Evolutionary conservation across 2,797 vertebrate species (phyloP).

Genomic region (Sparus aurata): DNA sequence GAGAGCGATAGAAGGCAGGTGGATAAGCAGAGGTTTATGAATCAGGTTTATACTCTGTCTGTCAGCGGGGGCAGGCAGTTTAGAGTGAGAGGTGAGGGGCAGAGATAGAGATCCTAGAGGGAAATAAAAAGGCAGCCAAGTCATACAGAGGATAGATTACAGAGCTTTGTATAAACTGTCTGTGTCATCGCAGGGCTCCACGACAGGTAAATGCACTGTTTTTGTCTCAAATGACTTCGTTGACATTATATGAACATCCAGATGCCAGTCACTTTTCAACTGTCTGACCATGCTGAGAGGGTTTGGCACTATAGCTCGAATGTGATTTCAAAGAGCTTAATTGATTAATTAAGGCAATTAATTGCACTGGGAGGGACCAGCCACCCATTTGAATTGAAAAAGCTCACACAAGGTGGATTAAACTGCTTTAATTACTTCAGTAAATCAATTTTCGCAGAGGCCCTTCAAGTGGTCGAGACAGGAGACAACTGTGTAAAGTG

Average conservation of each 20-base stretch:
- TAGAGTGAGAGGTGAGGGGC: conserved; percentile 54
- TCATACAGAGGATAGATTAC: conserved; percentile 52
- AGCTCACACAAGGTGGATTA: conserved; percentile 73
- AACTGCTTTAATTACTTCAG: conserved; percentile 78
- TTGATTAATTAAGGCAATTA: conserved; percentile 78
- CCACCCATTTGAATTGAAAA: conserved; percentile 68
- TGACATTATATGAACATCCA: conserved; percentile 31
- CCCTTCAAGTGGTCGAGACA: conserved; percentile 59
- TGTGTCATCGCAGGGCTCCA: conserved; percentile 50
- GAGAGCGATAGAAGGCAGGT: conserved; percentile 63
- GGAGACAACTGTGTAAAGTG: conserved; percentile 77
- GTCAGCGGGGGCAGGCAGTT: conserved; percentile 58
- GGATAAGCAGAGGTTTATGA: conserved; percentile 80
- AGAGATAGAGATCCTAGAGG: conserved; percentile 63
- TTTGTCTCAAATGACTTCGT: conserved; percentile 47
- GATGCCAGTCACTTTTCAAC: conserved; percentile 3
- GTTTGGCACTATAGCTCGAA: conserved; percentile 29
- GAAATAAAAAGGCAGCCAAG: conserved; percentile 54
- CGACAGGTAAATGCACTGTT: conserved; percentile 73
- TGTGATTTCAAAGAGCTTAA: conserved; percentile 58
- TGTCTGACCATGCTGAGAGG: conserved; percentile 12
- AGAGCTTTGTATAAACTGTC: conserved; percentile 53
- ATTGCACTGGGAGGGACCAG: conserved; percentile 63
- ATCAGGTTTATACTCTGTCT: conserved; percentile 71
- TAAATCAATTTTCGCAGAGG: conserved; percentile 77